Percentiles rank a stretch among this genome's conserved stretches.
These are phyloP conservation scores for Callocephalon fimbriatum DNA, from an alignment of 2,113 vertebrate genomes.

Conservation along the genomic window DNA sequence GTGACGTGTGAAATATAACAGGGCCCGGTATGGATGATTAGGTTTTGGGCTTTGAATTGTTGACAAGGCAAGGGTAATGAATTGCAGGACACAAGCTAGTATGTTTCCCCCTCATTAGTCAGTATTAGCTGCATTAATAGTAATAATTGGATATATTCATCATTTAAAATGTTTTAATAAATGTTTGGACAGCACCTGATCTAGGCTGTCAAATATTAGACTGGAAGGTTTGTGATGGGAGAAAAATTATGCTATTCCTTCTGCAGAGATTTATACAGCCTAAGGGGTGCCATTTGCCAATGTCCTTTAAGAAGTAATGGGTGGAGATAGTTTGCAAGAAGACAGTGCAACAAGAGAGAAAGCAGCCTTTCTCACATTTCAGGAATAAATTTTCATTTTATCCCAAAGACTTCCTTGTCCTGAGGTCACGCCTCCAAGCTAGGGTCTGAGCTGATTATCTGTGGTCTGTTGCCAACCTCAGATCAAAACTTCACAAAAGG, in stretches of 20 bases:
- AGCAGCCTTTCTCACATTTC: background rate
- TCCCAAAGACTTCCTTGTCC: background rate
- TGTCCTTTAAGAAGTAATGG: constrained; percentile 35
- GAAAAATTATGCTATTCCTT: constrained; percentile 73
- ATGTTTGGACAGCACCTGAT: constrained; percentile 89
- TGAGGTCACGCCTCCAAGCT: background rate
- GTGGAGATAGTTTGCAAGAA: constrained; percentile 27
- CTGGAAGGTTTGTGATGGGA: constrained; percentile 80
- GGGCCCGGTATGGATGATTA: constrained; percentile 86
- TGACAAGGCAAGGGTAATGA: constrained; percentile 89
- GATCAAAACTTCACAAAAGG: background rate
- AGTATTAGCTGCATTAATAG: constrained; percentile 91
- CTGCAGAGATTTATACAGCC: constrained; percentile 78
- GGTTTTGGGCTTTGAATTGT: constrained; percentile 87
- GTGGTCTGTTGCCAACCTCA: background rate
- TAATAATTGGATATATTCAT: constrained; percentile 91
- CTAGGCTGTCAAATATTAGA: constrained; percentile 80
- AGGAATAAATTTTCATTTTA: background rate
- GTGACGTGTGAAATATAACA: constrained; percentile 89
- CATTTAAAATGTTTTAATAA: constrained; percentile 91
- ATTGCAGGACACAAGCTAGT: constrained; percentile 81
- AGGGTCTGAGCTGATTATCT: background rate
- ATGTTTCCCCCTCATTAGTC: constrained; percentile 87
- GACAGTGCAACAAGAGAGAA: background rate
- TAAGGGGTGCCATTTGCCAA: constrained; percentile 62